Base-by-base conservation (phyloP, 2,888 invertebrate species). In the Volucella inanis region DNA sequence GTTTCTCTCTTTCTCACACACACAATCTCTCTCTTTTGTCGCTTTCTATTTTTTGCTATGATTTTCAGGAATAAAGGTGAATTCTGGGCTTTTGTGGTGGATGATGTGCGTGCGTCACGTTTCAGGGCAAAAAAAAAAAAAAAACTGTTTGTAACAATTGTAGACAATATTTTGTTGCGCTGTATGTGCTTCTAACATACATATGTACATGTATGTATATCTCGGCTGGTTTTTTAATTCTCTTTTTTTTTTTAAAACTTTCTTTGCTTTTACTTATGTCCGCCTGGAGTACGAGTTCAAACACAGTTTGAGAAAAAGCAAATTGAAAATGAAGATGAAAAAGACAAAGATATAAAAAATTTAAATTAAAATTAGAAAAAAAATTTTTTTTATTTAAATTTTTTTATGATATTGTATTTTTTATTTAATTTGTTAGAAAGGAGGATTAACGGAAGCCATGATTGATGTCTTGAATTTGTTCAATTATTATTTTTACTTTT, bases 401-500 rank as follows among this genome's bases (percentile, higher is more conserved):
- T 74, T 68, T 22, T 52, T 47, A 45, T 52, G 61, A 61, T 38
- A 50, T 55, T 70, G 55, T 15, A 4, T 8, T 31, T 12, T 45
- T 62, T 52, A 22, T 57, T 57, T 49, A n/a, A 12, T 76, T 52
- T 59, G 8, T 57, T 50, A 15, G 2, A 71, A n/a, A 14, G 81
- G 76, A 47, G 85, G 85, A 85, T 85, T 81, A 81, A 80, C 85
- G 81, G 85, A 81, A 85, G 85, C 85, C 85, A 85, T 85, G 81
- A 71, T 80, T 76, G 80, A 81, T 81, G 80, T 85, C 57, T 50
- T 78, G 41, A 59, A 64, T 59, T 47, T 55, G 31, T 9, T 3
- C 43, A 61, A 41, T 49, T 59, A 8, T 18, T 15, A 8, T 12
- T 31, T 64, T 64, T 38, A 9, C 11, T 61, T 47, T 38, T 1